phyloP scores from a whole-genome alignment of 2,888 invertebrate genomes.

The Didymodactylos carnosus region DNA sequence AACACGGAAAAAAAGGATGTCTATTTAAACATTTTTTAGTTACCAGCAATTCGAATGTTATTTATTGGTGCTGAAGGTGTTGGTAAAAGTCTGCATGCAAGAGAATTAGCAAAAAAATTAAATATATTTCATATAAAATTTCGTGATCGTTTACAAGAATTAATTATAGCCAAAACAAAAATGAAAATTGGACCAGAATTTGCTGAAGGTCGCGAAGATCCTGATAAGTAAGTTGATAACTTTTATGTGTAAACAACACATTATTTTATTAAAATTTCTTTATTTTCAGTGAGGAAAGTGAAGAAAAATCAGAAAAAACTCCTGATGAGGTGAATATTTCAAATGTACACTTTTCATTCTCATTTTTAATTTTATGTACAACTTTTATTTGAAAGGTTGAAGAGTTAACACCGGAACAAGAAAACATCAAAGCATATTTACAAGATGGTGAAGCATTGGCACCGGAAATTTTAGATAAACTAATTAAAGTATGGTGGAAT shows the following conservation, averaged over 20 bases:
- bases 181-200: conserved; percentile 30
- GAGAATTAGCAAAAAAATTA: conserved; percentile 27
- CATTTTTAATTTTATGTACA: neutral
- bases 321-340: conserved; percentile 4
- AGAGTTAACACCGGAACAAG: conserved; percentile 31
- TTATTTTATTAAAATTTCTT: neutral
- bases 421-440: conserved; percentile 29
- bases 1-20: neutral
- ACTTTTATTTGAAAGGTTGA: neutral
- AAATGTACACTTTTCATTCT: too few species aligned
- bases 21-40: conserved; percentile 22
- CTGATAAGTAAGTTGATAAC: conserved; percentile 3
- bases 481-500: conserved; percentile 30
- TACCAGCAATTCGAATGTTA: conserved; percentile 28
- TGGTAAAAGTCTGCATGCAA: conserved; percentile 31
- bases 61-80: conserved; percentile 30
- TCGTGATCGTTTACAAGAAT: conserved; percentile 31
- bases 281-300: neutral
- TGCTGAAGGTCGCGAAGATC: conserved; percentile 19
- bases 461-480: conserved; percentile 27
- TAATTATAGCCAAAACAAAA: conserved; percentile 32
- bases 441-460: conserved; percentile 29
- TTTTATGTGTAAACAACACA: neutral
- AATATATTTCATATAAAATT: conserved; percentile 35
- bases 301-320: neutral